These are phyloP conservation scores for Sylvicola cinctus DNA, from an alignment of 2,888 invertebrate genomes.

Conservation along the genomic window DNA sequence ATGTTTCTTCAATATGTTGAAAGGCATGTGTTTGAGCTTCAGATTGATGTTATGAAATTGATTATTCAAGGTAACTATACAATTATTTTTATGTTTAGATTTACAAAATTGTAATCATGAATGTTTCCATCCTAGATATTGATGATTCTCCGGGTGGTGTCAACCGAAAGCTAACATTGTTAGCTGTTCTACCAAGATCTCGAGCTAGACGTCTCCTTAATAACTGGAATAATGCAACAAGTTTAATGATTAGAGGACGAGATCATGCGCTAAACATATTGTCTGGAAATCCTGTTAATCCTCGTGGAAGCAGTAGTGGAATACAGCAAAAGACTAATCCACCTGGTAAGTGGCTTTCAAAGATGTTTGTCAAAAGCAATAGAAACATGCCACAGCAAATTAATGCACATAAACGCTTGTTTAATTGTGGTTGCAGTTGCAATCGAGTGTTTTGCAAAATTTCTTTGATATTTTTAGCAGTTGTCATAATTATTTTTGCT, in stretches of 20 bases:
- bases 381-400: too few species aligned
- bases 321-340: too few species aligned
- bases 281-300: slow-evolving; percentile 37
- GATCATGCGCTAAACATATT: slow-evolving; percentile 66
- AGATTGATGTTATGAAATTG: slow-evolving; percentile 70
- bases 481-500: too few species aligned
- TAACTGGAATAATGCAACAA: slow-evolving; percentile 56
- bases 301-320: slow-evolving; percentile 2
- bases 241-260: slow-evolving; percentile 54
- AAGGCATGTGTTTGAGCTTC: slow-evolving; percentile 64
- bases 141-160: slow-evolving; percentile 33
- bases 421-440: too few species aligned
- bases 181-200: slow-evolving; percentile 54
- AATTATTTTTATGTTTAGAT: neutral
- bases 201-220: slow-evolving; percentile 57
- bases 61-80: slow-evolving; percentile 47
- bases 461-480: too few species aligned
- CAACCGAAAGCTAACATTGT: slow-evolving; percentile 46
- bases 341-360: too few species aligned
- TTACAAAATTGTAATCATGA: slow-evolving; percentile 1
- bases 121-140: slow-evolving; percentile 21
- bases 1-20: slow-evolving; percentile 70
- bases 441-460: too few species aligned
- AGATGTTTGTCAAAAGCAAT: too few species aligned
- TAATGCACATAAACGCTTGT: too few species aligned